phyloP scores from a whole-genome alignment of 2,113 vertebrate species.

The Saguinus imperator region DNA sequence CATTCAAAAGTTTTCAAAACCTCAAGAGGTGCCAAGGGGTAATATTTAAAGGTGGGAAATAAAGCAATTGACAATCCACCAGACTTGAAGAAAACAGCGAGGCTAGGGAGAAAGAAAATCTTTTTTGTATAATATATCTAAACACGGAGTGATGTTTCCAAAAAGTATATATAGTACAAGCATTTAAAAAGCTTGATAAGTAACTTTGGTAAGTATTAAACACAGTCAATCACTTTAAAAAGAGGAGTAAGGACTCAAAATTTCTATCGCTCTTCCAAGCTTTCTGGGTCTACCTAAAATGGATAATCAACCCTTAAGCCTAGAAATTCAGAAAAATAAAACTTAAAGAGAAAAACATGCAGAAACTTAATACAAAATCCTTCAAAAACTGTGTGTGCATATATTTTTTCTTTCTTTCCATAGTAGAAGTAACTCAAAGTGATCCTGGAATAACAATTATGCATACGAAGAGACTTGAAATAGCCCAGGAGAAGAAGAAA shows the following conservation, averaged over 20 bases:
- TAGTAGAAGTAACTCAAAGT: slow-evolving; percentile 21
- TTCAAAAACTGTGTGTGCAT: slow-evolving; percentile 53
- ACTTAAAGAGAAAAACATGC: slow-evolving; percentile 67
- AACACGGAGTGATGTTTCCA: background rate
- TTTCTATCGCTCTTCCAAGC: background rate
- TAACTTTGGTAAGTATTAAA: background rate
- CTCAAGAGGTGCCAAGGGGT: background rate
- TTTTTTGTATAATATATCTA: background rate
- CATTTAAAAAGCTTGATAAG: background rate
- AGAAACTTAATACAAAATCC: slow-evolving; percentile 66
- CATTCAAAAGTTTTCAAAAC: slow-evolving; percentile 17
- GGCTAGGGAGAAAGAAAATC: background rate
- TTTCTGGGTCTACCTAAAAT: background rate
- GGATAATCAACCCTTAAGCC: background rate
- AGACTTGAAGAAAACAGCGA: background rate
- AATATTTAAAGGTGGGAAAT: slow-evolving; percentile 20
- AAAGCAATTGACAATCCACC: background rate
- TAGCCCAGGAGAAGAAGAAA: slow-evolving; percentile 49
- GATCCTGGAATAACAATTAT: slow-evolving; percentile 75
- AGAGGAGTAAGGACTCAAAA: background rate
- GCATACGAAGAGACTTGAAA: slow-evolving; percentile 50
- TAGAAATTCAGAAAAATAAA: slow-evolving; percentile 60
- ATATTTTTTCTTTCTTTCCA: slow-evolving; percentile 52
- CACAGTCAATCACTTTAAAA: background rate
- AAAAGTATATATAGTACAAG: background rate